A percentile compares a stretch with the other conserved stretches of the same genome.
Evolutionary conservation across 2,797 vertebrate species (phyloP).

Genomic region (Anabas testudineus): DNA sequence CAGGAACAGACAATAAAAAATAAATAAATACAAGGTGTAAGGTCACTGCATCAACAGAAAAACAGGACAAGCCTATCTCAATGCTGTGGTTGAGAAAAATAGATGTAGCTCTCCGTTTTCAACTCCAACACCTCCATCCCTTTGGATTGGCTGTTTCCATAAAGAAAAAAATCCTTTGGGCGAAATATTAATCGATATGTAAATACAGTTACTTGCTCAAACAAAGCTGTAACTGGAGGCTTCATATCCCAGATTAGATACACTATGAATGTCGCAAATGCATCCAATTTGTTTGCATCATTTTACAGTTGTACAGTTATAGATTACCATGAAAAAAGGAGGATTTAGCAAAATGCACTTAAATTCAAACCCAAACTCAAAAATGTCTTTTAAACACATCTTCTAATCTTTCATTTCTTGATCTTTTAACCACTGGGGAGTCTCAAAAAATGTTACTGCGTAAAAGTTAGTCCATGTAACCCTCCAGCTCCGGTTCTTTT

Average conservation of each 20-base stretch:
- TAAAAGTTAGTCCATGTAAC: slow-evolving; percentile 1
- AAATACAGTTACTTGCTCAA: slow-evolving; percentile 32
- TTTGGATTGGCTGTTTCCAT: slow-evolving; percentile 10
- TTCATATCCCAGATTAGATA: slow-evolving; percentile 21
- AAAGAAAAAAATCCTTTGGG: slow-evolving; percentile 1
- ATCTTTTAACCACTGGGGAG: slow-evolving; percentile 28
- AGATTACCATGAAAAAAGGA: slow-evolving; percentile 24
- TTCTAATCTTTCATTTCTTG: slow-evolving; percentile 36
- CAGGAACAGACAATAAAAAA: background rate
- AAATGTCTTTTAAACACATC: slow-evolving; percentile 23
- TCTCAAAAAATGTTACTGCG: slow-evolving; percentile 11
- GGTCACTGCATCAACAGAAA: slow-evolving; percentile 11
- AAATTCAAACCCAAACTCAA: slow-evolving; percentile 21
- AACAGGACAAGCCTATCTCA: slow-evolving; percentile 21
- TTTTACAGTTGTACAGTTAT: slow-evolving; percentile 17
- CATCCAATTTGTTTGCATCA: slow-evolving; percentile 23
- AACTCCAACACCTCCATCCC: background rate
- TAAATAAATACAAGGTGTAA: slow-evolving; percentile 26
- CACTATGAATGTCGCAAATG: slow-evolving; percentile 30
- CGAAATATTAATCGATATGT: slow-evolving; percentile 45
- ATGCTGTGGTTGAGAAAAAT: slow-evolving; percentile 13
- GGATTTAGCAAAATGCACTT: slow-evolving; percentile 22
- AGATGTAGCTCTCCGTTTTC: slow-evolving; percentile 4
- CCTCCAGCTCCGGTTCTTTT: slow-evolving; percentile 5
- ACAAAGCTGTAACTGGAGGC: slow-evolving; percentile 16